Evolutionary conservation across 2,888 invertebrate genomes (phyloP), one percentile per base, ranked within the genome.

Genomic region (Stenurella melanura): DNA sequence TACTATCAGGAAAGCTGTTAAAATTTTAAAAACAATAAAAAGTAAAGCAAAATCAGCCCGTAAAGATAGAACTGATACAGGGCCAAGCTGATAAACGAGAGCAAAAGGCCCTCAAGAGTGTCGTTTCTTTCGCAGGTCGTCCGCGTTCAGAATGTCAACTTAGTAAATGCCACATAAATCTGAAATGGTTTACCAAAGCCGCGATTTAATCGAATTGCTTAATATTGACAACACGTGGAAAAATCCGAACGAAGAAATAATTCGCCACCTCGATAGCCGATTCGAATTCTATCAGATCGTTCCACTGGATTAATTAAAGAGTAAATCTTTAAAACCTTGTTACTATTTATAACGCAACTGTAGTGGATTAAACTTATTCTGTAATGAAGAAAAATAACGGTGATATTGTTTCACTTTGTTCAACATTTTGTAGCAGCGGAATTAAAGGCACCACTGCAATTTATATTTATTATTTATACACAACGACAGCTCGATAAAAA

Each of bases 201-300:
- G 81, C 79, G 84, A 85, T 87, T 86, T 87, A 87, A 87, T 87
- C 86, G 86, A 86, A 87, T 86, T 86, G 86, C 85, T 85, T 86
- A 86, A 87, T 87, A 87, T 86, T 85, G 70, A 70, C 70, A 60
- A 70, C 70, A 70, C 70, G 70, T 70, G 70, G 70, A 70, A 70
- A 69, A 70, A 70, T 61, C 70, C 60, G 70, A 70, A 70, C 70
- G 50, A 50, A 50, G 19, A 61, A 70, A 60, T 70, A 70, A 70
- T 58, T 70, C 70, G 70, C 60, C 60, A 60, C 60, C 60, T 38
- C 57, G 18, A 30, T 30, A 21, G 69, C 38, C 70, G 11, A 60
- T 70, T 61, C 70, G 60, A 61, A 70, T 70, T 60, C 70, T 70
- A 70, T 70, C 60, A 38, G 26, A 42, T 60, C 56, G 34, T 34